phyloP scores from a whole-genome alignment of 2,113 vertebrate species.

The Vulpes vulpes region DNA sequence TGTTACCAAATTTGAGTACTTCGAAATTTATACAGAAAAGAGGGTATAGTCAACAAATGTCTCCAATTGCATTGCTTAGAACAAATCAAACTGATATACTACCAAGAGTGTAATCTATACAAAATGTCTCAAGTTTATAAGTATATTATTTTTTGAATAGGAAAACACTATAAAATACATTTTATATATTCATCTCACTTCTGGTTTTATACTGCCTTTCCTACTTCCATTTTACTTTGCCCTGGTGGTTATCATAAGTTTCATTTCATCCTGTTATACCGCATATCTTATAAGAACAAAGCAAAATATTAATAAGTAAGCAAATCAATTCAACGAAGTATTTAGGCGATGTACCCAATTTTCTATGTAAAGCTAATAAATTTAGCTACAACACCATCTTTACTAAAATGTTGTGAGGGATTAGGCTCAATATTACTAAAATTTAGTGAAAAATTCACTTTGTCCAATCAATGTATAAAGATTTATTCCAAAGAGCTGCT shows the following conservation, averaged over 20 bases:
- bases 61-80: conserved; percentile 15
- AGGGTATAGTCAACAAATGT: neutral
- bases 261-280: conserved; percentile 20
- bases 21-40: conserved; percentile 46
- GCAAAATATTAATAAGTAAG: conserved; percentile 17
- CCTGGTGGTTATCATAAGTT: neutral
- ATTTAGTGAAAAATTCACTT: conserved; percentile 31
- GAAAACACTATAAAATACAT: conserved; percentile 24
- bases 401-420: conserved; percentile 32
- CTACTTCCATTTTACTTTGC: conserved; percentile 4
- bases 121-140: conserved; percentile 40
- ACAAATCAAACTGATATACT: neutral
- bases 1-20: conserved; percentile 22
- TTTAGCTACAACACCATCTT: conserved; percentile 40
- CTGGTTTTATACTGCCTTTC: neutral
- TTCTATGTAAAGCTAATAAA: conserved; percentile 3
- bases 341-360: conserved; percentile 33
- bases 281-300: conserved; percentile 23
- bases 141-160: conserved; percentile 37
- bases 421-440: conserved; percentile 28
- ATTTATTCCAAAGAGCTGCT: conserved; percentile 57
- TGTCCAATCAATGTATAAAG: neutral
- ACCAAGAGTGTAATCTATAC: neutral
- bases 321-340: conserved; percentile 52
- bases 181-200: conserved; percentile 27